Percentiles rank a stretch among this genome's conserved stretches.
Evolutionary conservation across 2,888 invertebrate species (phyloP).

Genomic region (Pherbina coryleti): DNA sequence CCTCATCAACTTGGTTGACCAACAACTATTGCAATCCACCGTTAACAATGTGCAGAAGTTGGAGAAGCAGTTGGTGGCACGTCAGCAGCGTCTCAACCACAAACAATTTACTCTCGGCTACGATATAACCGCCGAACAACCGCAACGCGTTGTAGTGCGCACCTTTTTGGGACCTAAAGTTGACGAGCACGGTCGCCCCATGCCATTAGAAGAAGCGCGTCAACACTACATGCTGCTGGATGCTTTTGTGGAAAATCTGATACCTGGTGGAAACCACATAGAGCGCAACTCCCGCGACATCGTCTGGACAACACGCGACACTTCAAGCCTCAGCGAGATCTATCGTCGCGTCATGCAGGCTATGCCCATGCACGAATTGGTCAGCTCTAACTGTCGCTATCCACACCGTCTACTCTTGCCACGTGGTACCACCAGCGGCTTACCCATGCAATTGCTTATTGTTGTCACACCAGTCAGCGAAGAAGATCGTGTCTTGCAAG

Average conservation of each 20-base stretch:
- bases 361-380: not conserved
- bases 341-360: constrained; percentile 68
- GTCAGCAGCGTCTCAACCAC: constrained; percentile 78
- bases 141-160: constrained; percentile 72
- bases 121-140: constrained; percentile 72
- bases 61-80: constrained; percentile 65
- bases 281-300: constrained; percentile 50
- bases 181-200: constrained; percentile 69
- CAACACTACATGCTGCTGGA: constrained; percentile 75
- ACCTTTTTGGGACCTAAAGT: constrained; percentile 78
- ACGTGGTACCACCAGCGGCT: constrained; percentile 74
- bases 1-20: constrained; percentile 68
- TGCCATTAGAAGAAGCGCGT: constrained; percentile 72
- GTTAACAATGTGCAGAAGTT: constrained; percentile 54
- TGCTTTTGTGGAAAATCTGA: constrained; percentile 73
- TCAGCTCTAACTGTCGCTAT: constrained; percentile 71
- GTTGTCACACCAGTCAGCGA: constrained; percentile 70
- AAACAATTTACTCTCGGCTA: constrained; percentile 75
- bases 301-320: constrained; percentile 71
- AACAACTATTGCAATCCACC: constrained; percentile 54
- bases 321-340: constrained; percentile 65
- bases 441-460: constrained; percentile 74
- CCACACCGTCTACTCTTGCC: constrained; percentile 75
- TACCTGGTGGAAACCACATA: constrained; percentile 68
- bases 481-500: constrained; percentile 23